Evolutionary conservation across 2,113 vertebrate species (phyloP), one percentile per base, ranked within the genome.

Genomic region (Megaptera novaeangliae): DNA sequence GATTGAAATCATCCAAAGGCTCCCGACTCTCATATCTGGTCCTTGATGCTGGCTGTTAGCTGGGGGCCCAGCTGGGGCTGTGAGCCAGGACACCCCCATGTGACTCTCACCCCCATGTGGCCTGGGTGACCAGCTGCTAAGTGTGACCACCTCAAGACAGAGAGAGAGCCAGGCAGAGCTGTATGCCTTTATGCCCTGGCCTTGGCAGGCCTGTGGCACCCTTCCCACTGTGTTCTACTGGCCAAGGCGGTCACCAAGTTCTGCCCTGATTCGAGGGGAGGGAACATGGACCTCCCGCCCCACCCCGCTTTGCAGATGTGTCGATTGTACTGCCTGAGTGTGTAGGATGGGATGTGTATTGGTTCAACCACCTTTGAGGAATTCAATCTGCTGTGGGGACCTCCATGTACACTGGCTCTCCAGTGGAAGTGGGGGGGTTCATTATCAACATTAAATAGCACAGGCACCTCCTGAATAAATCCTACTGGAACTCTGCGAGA

Each of bases 271-370:
- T 92, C 29, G 0, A 17, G 14, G 21, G n/a, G 21, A 61, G 41
- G 68, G 61, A 44, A 23, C 3, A 4, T 3, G 5, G 21, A 52
- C 15, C 52, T 52, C 52, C 52, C 52, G 23, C 23, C 2, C 34
- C 18, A 9, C 6, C 29, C 8, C 23, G 46, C 18, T 31, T 21
- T n/a, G 80, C 29, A 52, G 41, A 36, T 31, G 12, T 4, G 0
- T 74, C 0, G 6, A 1, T 74, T 34, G n/a, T 34, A 61, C 7
- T 34, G 23, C 36, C 34, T 52, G n/a, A n/a, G 8, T 18, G 3
- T 17, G 0, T 71, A 39, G n/a, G 1, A 0, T 12, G 29, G 44
- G 15, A 21, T 52, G 44, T 20, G 3, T 2, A 25, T 44, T 6
- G 18, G 10, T 64, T 86, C 29, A 46, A 11, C 66, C 4, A 68